phyloP scores from a whole-genome alignment of 2,888 invertebrate genomes.

The Melolontha melolontha region DNA sequence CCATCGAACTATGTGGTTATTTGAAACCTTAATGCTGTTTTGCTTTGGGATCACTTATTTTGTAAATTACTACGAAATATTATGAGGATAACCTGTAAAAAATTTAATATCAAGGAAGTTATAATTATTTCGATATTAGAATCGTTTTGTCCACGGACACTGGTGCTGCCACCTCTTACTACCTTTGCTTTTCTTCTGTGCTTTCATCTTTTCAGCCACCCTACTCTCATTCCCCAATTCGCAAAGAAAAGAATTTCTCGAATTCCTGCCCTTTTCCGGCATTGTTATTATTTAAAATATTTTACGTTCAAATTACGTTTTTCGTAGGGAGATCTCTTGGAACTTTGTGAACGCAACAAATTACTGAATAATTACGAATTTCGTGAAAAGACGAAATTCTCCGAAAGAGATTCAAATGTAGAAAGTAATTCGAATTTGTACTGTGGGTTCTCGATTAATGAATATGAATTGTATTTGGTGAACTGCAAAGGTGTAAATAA shows the following conservation, averaged over 20 bases:
- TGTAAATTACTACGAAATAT: slow-evolving; percentile 18
- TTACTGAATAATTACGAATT: slow-evolving; percentile 20
- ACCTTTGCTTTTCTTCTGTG: slow-evolving; percentile 12
- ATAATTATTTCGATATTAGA: slow-evolving; percentile 32
- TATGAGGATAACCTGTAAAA: not conserved
- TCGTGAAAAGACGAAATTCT: not conserved
- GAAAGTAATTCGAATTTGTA: too few species aligned
- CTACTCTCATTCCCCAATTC: not conserved
- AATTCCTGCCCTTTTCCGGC: slow-evolving; percentile 26
- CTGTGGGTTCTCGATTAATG: too few species aligned
- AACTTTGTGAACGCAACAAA: slow-evolving; percentile 13
- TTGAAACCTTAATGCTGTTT: too few species aligned
- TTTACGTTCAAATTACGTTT: slow-evolving; percentile 20
- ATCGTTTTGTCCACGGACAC: slow-evolving; percentile 3
- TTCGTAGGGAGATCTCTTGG: slow-evolving; percentile 10
- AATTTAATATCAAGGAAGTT: slow-evolving; percentile 30
- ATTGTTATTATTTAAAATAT: slow-evolving; percentile 34
- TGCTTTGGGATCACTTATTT: slow-evolving; percentile 11
- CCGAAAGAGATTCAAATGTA: not conserved
- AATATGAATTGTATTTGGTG: too few species aligned
- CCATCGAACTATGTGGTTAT: too few species aligned
- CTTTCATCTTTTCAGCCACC: slow-evolving; percentile 4
- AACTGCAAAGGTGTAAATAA: too few species aligned
- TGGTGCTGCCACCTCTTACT: not conserved
- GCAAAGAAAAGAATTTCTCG: slow-evolving; percentile 22